Percentiles rank a stretch among this genome's conserved stretches.
phyloP scores from a whole-genome alignment of 53 echinoderm and acorn worm genomes.

The Temnopleurus reevesii region DNA sequence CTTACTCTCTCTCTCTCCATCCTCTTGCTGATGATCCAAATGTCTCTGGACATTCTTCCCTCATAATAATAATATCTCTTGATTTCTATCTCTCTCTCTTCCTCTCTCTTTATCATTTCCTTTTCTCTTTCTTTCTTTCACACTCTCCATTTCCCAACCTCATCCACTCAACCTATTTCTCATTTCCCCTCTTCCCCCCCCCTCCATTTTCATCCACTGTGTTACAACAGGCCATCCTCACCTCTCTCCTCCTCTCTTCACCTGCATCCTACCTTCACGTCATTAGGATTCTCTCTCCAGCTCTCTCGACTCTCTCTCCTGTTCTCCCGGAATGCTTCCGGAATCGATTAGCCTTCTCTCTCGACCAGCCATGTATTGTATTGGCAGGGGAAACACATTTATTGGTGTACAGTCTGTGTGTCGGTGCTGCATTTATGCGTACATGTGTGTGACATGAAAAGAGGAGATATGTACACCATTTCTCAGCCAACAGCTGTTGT shows the following conservation, averaged over 20 bases:
- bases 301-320: conserved; percentile 3
- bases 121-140: background rate
- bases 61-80: background rate
- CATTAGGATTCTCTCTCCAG: background rate
- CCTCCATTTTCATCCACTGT: background rate
- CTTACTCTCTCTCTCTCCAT: background rate
- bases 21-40: background rate
- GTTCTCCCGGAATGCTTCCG: conserved; percentile 32
- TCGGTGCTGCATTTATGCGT: too few relatives aligned
- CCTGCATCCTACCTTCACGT: background rate
- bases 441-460: conserved; percentile 26
- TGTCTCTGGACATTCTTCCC: too few relatives aligned
- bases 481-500: background rate
- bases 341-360: conserved; percentile 6
- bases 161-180: background rate
- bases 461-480: background rate
- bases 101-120: background rate
- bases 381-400: conserved; percentile 2
- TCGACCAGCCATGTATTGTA: conserved; percentile 20
- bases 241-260: background rate
- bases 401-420: conserved; percentile 18
- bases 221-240: background rate
- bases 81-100: background rate
- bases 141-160: background rate
- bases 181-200: background rate